Evolutionary conservation across 2,888 invertebrate species (phyloP).

Genomic region (Lomographa bimaculata): DNA sequence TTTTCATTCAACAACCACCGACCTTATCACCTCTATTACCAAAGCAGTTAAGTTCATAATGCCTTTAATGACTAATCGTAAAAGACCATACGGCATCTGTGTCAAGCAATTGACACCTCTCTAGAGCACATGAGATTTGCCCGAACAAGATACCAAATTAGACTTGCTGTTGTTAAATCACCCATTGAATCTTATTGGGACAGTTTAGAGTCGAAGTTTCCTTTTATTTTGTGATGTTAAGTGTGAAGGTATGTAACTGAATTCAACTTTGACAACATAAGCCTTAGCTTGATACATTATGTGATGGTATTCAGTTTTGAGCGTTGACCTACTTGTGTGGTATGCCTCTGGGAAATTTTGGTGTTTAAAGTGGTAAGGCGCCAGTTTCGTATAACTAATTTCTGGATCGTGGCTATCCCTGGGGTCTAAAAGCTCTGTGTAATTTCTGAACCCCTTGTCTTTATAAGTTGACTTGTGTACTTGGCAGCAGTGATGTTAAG

Average conservation of each 20-base stretch:
- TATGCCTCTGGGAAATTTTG: constrained; percentile 48
- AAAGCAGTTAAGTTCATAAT: constrained; percentile 31
- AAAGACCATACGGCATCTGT: constrained; percentile 42
- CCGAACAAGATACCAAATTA: constrained; percentile 37
- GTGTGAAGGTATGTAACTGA: constrained; percentile 39
- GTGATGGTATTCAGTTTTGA: constrained; percentile 37
- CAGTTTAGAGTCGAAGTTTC: constrained; percentile 24
- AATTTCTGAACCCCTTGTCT: constrained; percentile 18
- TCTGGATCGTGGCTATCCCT: constrained; percentile 32
- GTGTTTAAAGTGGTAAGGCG: constrained; percentile 34
- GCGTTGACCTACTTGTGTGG: constrained; percentile 45
- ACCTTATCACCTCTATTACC: constrained; percentile 19
- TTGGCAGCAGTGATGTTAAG: no score
- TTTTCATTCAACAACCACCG: constrained; percentile 2
- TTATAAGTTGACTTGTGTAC: constrained; percentile 13
- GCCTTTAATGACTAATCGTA: constrained; percentile 20
- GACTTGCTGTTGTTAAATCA: background rate
- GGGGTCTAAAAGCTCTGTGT: constrained; percentile 14
- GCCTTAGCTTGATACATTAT: constrained; percentile 48
- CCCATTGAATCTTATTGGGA: constrained; percentile 2
- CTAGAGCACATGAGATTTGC: constrained; percentile 49
- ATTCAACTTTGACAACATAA: constrained; percentile 55
- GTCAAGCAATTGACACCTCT: constrained; percentile 59
- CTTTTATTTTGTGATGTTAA: constrained; percentile 6
- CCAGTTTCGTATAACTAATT: constrained; percentile 35